Conservation (phyloP, 2,888 invertebrate species). For the Latrodectus hesperus region DNA sequence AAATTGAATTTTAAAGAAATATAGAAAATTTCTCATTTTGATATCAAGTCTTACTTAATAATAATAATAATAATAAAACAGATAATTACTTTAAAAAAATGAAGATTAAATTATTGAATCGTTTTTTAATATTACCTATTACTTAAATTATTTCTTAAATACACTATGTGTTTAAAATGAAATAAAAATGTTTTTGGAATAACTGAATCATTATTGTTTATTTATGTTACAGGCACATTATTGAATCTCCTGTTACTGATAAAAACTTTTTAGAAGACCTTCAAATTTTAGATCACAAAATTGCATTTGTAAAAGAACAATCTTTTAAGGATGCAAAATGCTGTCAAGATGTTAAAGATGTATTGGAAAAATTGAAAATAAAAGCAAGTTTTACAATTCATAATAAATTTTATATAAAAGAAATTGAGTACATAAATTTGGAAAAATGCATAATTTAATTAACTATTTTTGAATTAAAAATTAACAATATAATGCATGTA, state of each 20-base stretch:
- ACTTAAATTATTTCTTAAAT: too few relatives aligned
- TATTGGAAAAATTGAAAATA: constrained; percentile 93
- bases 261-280: constrained; percentile 93
- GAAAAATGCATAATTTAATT: not conserved
- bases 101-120: too few relatives aligned
- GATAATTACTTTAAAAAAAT: too few relatives aligned
- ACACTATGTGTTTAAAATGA: too few relatives aligned
- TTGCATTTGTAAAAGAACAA: constrained; percentile 95
- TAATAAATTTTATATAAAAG: too few relatives aligned
- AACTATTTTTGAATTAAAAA: too few relatives aligned
- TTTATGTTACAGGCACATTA: constrained; percentile 82
- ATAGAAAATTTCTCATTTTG: too few relatives aligned
- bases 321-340: constrained; percentile 84
- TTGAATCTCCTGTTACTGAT: constrained; percentile 93
- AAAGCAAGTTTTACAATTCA: constrained; percentile 76
- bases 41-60: too few relatives aligned
- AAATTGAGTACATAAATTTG: not conserved
- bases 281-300: constrained; percentile 95
- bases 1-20: too few relatives aligned
- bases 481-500: too few relatives aligned
- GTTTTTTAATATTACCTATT: not conserved
- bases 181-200: too few relatives aligned
- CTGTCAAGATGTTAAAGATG: constrained; percentile 91
- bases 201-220: not conserved
- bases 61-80: too few relatives aligned